Evolutionary conservation across 2,888 invertebrate species (phyloP), one percentile per base, ranked within the genome.

Genomic region (Cheilosia impressa): DNA sequence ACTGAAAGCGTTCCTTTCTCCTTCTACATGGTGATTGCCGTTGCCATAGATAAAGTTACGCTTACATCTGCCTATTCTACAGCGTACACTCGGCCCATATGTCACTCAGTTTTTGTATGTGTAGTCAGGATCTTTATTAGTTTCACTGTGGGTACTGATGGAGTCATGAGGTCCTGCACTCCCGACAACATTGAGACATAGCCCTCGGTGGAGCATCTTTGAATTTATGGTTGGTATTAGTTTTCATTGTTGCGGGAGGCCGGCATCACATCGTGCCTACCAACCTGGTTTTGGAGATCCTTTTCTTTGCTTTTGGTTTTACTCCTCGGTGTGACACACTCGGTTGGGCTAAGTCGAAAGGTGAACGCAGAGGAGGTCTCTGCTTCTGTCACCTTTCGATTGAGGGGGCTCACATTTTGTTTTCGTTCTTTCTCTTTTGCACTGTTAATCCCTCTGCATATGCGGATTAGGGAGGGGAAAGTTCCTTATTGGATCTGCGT

Each of bases 101-200:
- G 79, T 79, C 72, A 79, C 79, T 27, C 41, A 52, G 31, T 58
- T n/a, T n/a, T n/a, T n/a, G n/a, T n/a, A n/a, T n/a, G 58, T 58
- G 65, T 52, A 79, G 58, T 72, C 72, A 60, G 58, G 45, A 72
- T 66, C 58, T 79, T 79, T 79, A 79, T 79, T 79, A 72, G 65
- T 65, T 72, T 47, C 24, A 31, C 47, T 57, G 27, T 13, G 9
- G 52, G 3, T 31, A 60, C 60, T 53, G 58, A 65, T 43, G 63
- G 27, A 50, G 52, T 71, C 65, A 57, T 47, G 68, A 60, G 58
- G 10, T 47, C 38, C 22, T 52, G 65, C 65, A 79, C 58, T 53
- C 19, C 53, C 58, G 66, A 58, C 79, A 79, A 65, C 79, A 38
- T 38, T 72, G 79, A 66, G 72, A 66, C 72, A 72, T 79, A 43